Percentiles rank a stretch among this genome's conserved stretches.
phyloP scores from a whole-genome alignment of 2,113 vertebrate species.

The Oreochromis tanganicae region DNA sequence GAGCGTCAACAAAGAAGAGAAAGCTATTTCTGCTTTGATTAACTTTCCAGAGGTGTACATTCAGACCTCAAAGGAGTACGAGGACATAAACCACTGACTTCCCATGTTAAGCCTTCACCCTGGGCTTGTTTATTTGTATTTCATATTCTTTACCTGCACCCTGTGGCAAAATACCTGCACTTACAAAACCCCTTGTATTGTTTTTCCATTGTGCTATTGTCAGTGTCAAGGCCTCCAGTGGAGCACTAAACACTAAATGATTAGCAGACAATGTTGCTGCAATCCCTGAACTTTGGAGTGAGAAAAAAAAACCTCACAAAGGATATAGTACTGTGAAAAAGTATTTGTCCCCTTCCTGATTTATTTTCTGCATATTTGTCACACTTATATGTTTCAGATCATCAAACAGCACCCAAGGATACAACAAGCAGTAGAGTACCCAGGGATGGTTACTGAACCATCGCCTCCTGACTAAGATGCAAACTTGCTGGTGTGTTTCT shows the following conservation, averaged over 20 bases:
- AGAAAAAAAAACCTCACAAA: not conserved
- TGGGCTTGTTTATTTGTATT: not conserved
- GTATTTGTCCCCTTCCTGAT: not conserved
- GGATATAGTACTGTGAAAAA: not conserved
- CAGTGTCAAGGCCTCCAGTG: not conserved
- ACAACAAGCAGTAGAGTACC: not conserved
- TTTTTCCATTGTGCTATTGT: not conserved
- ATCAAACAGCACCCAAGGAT: not conserved
- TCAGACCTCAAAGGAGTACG: not conserved
- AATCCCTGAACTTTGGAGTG: not conserved
- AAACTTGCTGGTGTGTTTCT: not conserved
- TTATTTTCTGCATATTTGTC: not conserved
- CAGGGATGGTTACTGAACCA: not conserved
- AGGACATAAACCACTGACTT: not conserved
- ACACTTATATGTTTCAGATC: not conserved
- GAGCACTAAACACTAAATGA: not conserved
- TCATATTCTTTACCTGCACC: not conserved
- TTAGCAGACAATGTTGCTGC: not conserved
- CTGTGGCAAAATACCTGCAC: not conserved
- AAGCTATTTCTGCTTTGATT: not conserved
- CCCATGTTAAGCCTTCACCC: not conserved
- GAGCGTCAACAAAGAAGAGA: not conserved
- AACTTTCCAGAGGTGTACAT: slow-evolving; percentile 6
- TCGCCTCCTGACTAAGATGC: not conserved
- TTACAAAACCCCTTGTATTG: not conserved